Conservation (phyloP, 2,797 vertebrate species). For the Mus minutoides region DNA sequence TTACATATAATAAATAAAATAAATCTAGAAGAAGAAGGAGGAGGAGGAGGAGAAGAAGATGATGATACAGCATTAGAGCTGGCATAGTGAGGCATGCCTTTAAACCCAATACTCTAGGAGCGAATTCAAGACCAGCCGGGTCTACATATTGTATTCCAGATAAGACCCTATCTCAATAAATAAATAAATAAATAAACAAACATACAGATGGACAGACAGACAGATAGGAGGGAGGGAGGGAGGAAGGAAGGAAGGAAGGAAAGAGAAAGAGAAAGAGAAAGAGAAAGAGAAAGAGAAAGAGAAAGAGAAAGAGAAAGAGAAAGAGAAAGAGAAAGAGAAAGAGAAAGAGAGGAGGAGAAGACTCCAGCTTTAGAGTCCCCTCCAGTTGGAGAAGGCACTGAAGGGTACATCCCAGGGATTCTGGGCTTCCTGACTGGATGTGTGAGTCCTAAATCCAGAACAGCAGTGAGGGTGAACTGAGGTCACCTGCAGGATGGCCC, state of each 20-base stretch:
- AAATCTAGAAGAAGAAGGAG: too few relatives aligned
- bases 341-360: too few relatives aligned
- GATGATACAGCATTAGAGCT: background rate
- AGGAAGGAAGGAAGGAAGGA: too few relatives aligned
- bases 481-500: background rate
- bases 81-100: background rate
- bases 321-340: accelerated
- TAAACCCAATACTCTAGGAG: background rate
- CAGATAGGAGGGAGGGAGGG: too few relatives aligned
- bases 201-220: too few relatives aligned
- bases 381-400: accelerated
- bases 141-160: background rate
- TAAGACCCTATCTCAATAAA: background rate
- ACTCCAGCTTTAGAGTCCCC: background rate
- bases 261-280: accelerated
- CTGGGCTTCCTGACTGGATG: background rate
- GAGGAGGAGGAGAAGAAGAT: too few relatives aligned
- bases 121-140: background rate
- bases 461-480: accelerated
- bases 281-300: background rate
- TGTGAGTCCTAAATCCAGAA: background rate
- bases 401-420: background rate
- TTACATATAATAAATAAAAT: too few relatives aligned
- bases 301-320: accelerated
- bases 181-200: background rate